Base-by-base conservation (phyloP, 2,888 invertebrate genomes). In the Hofmannophila pseudospretella region DNA sequence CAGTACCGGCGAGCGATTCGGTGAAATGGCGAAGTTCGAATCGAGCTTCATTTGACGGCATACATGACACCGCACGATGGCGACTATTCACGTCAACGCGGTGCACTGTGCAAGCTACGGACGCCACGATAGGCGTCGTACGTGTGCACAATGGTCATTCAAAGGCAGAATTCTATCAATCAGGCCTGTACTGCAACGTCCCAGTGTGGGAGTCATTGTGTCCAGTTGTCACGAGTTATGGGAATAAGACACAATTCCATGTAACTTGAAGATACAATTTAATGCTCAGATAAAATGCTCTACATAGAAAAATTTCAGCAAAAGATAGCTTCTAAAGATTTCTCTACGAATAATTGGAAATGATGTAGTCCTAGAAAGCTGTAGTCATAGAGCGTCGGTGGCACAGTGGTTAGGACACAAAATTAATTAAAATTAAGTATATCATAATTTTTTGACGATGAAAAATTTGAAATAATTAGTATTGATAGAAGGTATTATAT, bases 101-200 rank as follows among this genome's bases (percentile, higher is more conserved):
- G 2, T 67, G 41, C 34, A 43, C 43, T 16, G 44, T 30, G 42
- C 37, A 50, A 46, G 53, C 23, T 23, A n/a, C n/a, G 49, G 55
- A 56, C 51, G 16, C 3, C 5, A 16, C 3, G 16, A 5, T 16
- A 16, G 16, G 16, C 16, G 16, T 16, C 49, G 52, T 70, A 76
- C 79, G 76, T 74, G 74, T 54, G 51, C 67, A 72, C 75, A 78
- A 81, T 79, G 59, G 60, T 50, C 58, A 54, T 58, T 63, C 60
- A 60, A 54, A 56, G 47, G 51, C 51, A 47, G 54, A 69, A 76
- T 76, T 70, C 68, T 65, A 36, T 49, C 49, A 53, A 51, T 34
- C 34, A 27, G 19, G 9, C 72, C 8, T 19, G 9, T 7, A 11
- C 32, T 20, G 10, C 8, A 4, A 7, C 12, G 27, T 4, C 2